phyloP scores from a whole-genome alignment of 1,140 invertebrate genomes.

The Glossosoma conforme region DNA sequence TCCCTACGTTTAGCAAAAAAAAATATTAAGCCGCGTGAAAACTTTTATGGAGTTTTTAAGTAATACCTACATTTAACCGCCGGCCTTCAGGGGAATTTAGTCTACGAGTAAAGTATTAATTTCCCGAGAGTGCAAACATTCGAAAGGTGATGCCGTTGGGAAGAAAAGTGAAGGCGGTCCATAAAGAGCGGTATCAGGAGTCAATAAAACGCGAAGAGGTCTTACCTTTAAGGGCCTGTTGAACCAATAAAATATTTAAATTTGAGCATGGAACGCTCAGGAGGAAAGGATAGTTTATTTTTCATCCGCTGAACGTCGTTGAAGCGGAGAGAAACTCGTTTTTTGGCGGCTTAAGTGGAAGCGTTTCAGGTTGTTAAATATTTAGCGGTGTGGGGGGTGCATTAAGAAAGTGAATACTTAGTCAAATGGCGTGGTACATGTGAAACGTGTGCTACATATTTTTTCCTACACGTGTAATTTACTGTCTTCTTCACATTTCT shows the following conservation, averaged over 20 bases:
- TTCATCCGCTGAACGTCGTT: neutral
- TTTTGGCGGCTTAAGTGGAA: conserved; percentile 21
- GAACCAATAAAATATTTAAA: conserved; percentile 27
- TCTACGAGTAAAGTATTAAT: conserved; percentile 4
- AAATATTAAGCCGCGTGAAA: neutral
- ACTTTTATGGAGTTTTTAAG: too few relatives aligned
- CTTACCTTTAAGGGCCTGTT: conserved; percentile 4
- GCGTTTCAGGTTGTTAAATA: conserved; percentile 16
- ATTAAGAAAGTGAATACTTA: neutral
- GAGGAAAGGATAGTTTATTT: conserved; percentile 16
- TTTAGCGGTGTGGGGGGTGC: conserved; percentile 5
- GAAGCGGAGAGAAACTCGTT: conserved; percentile 3
- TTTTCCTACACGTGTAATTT: too few relatives aligned
- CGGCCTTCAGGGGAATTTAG: too few relatives aligned
- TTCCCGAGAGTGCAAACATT: conserved; percentile 17
- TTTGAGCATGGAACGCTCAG: conserved; percentile 11
- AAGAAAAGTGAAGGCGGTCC: conserved; percentile 8
- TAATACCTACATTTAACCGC: too few relatives aligned
- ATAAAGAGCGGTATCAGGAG: conserved; percentile 10
- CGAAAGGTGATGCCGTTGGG: too few relatives aligned
- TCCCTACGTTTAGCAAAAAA: conserved; percentile 1
- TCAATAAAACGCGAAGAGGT: conserved; percentile 10
- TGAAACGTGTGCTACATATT: too few relatives aligned
- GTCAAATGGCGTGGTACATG: too few relatives aligned
- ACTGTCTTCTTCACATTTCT: too few relatives aligned